phyloP scores from a whole-genome alignment of 2,888 invertebrate species.

The Metacarcinus magister region DNA sequence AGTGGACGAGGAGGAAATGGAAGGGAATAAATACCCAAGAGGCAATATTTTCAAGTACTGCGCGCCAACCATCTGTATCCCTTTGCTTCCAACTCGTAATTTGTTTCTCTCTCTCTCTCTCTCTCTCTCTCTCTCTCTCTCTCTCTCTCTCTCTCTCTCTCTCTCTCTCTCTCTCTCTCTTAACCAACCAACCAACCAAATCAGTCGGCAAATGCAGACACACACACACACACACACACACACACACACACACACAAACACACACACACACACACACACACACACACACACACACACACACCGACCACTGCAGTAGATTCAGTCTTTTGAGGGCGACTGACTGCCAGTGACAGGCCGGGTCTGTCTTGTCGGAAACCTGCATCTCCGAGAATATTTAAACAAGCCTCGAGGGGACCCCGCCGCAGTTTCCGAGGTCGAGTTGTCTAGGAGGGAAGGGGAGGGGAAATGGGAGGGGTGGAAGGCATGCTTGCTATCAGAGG shows the following conservation, averaged over 20 bases:
- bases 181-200: not conserved
- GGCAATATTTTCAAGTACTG: not conserved
- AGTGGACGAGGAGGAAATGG: not conserved
- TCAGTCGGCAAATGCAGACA: not conserved
- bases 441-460: not conserved
- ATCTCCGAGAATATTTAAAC: conserved; percentile 28
- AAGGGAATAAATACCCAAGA: not conserved
- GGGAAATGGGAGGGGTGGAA: not conserved
- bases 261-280: not conserved
- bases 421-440: conserved; percentile 20
- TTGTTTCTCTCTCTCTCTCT: not conserved
- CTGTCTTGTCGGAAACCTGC: not conserved
- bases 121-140: conserved; percentile 13
- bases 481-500: not conserved
- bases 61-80: not conserved
- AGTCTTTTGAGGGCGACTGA: not conserved
- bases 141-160: not conserved
- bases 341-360: not conserved
- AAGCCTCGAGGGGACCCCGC: not conserved
- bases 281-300: conserved; percentile 30
- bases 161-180: not conserved
- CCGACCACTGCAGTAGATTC: not conserved
- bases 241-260: not conserved
- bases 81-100: too few species aligned
- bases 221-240: not conserved